Percentiles rank a stretch among this genome's conserved stretches.
These are phyloP conservation scores for Heliconius nattereri DNA, from an alignment of 1,140 invertebrate genomes.

Conservation along the genomic window DNA sequence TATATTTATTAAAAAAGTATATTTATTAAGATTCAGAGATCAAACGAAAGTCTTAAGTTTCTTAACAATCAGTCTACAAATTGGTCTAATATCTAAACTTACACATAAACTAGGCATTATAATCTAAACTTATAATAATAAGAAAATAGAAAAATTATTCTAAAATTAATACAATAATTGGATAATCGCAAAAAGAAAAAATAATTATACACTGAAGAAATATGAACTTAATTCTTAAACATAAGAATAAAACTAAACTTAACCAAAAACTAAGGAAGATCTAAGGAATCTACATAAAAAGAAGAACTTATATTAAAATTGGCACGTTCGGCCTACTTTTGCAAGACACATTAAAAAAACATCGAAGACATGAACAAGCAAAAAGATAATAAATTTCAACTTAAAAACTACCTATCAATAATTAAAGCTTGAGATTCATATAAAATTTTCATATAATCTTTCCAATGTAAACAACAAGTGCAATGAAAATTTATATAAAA, in stretches of 20 bases:
- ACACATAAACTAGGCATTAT: neutral
- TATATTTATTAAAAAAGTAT: slow-evolving; percentile 43
- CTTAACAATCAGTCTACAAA: slow-evolving; percentile 70
- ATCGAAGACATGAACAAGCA: slow-evolving; percentile 36
- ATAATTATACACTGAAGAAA: neutral
- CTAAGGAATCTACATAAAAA: slow-evolving; percentile 31
- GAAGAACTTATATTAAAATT: slow-evolving; percentile 61
- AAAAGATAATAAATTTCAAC: slow-evolving; percentile 25
- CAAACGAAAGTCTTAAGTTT: slow-evolving; percentile 78
- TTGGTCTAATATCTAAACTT: slow-evolving; percentile 47
- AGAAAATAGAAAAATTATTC: slow-evolving; percentile 3
- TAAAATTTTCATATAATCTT: slow-evolving; percentile 15
- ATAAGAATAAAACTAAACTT: slow-evolving; percentile 22
- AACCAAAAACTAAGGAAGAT: slow-evolving; percentile 5
- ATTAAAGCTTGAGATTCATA: slow-evolving; percentile 66
- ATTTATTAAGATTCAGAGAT: slow-evolving; percentile 77
- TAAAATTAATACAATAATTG: slow-evolving; percentile 18
- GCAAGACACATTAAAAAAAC: slow-evolving; percentile 41
- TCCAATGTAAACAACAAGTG: neutral
- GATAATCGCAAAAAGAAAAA: slow-evolving; percentile 37
- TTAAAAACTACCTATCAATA: neutral
- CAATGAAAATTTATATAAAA: slow-evolving; percentile 8
- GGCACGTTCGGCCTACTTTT: slow-evolving; percentile 73
- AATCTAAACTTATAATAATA: slow-evolving; percentile 24
- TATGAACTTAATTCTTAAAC: neutral